These are phyloP conservation scores for Eptesicus fuscus DNA, from an alignment of 2,113 vertebrate genomes.

Conservation along the genomic window DNA sequence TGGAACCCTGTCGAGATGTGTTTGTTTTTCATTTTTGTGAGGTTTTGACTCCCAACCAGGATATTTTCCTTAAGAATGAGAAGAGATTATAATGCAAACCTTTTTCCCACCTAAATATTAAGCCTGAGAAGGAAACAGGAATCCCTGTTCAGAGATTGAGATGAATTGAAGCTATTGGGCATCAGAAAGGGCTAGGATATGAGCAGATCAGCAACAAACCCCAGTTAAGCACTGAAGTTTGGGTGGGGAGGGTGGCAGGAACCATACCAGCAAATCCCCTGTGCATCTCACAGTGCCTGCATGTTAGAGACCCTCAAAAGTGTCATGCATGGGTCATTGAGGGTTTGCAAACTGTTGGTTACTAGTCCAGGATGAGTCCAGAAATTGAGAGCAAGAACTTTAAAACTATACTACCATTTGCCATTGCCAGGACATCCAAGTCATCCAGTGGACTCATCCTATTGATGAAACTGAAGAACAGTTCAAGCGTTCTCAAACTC, in stretches of 20 bases:
- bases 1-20: background rate
- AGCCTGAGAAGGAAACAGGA: background rate
- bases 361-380: background rate
- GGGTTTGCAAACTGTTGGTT: background rate
- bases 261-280: background rate
- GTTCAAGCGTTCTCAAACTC: background rate
- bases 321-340: background rate
- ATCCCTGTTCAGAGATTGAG: background rate
- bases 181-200: background rate
- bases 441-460: background rate
- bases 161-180: fast-evolving
- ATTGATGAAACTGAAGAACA: background rate
- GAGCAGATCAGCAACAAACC: background rate
- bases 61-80: background rate
- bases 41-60: background rate
- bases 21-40: conserved; percentile 21
- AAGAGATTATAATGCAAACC: background rate
- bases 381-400: background rate
- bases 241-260: background rate
- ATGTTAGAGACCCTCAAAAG: background rate
- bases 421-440: background rate
- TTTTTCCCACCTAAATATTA: background rate
- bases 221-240: background rate
- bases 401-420: background rate
- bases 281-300: background rate